These are phyloP conservation scores for Leiothrix lutea DNA, from an alignment of 2,113 vertebrate species.

Conservation along the genomic window DNA sequence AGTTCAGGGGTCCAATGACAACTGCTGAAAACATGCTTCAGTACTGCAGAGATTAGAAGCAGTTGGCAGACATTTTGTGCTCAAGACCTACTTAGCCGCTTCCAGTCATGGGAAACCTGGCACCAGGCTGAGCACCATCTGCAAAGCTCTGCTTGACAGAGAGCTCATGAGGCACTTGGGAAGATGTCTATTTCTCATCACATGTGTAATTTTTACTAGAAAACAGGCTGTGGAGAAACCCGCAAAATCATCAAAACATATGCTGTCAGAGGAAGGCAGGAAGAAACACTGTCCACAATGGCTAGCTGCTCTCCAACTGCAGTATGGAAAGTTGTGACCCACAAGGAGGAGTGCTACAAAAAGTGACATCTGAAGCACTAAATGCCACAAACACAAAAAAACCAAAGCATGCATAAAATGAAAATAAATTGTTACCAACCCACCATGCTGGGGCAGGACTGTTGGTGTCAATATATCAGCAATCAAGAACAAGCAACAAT, in stretches of 20 bases:
- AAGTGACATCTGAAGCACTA: not conserved
- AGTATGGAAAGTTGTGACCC: not conserved
- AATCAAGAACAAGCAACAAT: not conserved
- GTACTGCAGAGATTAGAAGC: not conserved
- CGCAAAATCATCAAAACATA: not conserved
- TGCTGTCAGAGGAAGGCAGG: not conserved
- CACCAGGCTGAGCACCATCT: conserved; percentile 20
- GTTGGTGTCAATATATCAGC: not conserved
- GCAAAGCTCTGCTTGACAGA: not conserved
- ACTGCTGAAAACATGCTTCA: not conserved
- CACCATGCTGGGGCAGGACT: not conserved
- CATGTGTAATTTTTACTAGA: not conserved
- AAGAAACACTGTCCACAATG: not conserved
- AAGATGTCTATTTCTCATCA: conserved; percentile 1
- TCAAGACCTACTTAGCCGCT: not conserved
- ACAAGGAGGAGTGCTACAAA: not conserved
- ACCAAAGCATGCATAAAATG: not conserved
- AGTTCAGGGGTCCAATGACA: not conserved
- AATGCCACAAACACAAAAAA: not conserved
- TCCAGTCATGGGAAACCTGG: conserved; percentile 6
- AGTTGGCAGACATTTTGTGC: not conserved
- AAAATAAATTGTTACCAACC: not conserved
- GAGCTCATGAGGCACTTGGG: not conserved
- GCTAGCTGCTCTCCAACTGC: not conserved
- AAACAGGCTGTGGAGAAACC: conserved; percentile 14